A percentile compares a stretch with the other conserved stretches of the same genome.
These are phyloP conservation scores for Tetragonisca angustula DNA, from an alignment of 2,888 invertebrate genomes.

Conservation along the genomic window DNA sequence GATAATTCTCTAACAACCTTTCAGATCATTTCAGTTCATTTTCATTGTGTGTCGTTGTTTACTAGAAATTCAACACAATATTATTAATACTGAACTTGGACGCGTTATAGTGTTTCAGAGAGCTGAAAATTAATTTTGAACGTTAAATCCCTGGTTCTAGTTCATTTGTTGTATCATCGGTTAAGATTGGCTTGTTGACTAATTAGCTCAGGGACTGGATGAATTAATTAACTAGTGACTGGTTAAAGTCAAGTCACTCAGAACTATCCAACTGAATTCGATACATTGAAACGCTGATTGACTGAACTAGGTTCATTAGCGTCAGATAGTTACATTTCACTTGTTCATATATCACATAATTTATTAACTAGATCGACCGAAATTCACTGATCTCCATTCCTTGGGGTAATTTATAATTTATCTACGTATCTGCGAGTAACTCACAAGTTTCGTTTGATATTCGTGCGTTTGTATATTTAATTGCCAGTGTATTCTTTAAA, in stretches of 20 bases:
- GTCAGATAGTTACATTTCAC: background rate
- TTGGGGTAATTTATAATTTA: too few species aligned
- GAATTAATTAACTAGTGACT: background rate
- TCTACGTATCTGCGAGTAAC: too few species aligned
- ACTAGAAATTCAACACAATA: background rate
- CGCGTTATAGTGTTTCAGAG: too few species aligned
- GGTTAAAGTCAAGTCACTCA: background rate
- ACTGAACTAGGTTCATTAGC: background rate
- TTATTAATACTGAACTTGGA: background rate
- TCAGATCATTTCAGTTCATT: too few species aligned
- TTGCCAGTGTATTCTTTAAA: too few species aligned
- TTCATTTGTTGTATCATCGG: background rate
- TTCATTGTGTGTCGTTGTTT: background rate
- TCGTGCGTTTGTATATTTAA: too few species aligned
- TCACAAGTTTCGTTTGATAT: too few species aligned
- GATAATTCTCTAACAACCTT: too few species aligned
- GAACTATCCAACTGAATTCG: background rate
- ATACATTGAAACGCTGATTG: background rate
- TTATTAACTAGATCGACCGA: background rate
- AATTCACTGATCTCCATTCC: background rate
- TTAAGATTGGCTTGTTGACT: background rate
- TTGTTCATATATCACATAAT: background rate
- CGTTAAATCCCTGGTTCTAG: background rate
- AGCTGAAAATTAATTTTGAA: background rate
- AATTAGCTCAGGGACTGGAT: background rate